Percentiles rank a stretch among this genome's conserved stretches.
These are phyloP conservation scores for Hanleya hanleyi DNA, from an alignment of 2,888 invertebrate species.

Conservation along the genomic window DNA sequence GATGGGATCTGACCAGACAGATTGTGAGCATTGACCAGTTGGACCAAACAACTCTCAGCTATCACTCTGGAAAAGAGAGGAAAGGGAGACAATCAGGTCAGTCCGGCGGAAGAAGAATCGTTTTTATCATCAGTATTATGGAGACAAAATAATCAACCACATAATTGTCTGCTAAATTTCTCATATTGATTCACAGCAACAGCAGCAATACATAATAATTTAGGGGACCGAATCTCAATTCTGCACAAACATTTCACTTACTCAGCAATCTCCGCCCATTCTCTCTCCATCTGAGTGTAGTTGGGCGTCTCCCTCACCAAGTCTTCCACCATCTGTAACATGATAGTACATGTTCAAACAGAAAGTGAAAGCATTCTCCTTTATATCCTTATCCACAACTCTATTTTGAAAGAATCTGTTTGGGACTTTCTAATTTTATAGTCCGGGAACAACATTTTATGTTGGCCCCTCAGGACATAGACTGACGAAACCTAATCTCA, in stretches of 20 bases:
- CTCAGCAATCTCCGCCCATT: conserved; percentile 61
- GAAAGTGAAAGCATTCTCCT: too few relatives aligned
- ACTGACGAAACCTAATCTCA: too few relatives aligned
- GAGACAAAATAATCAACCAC: neutral
- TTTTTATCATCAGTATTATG: neutral
- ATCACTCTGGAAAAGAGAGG: conserved; percentile 46
- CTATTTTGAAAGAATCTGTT: too few relatives aligned
- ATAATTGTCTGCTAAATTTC: too few relatives aligned
- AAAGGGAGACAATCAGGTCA: neutral
- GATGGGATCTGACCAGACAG: conserved; percentile 47
- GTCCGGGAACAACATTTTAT: too few relatives aligned
- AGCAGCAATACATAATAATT: too few relatives aligned
- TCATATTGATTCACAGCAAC: too few relatives aligned
- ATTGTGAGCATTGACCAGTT: conserved; percentile 58
- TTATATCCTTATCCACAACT: too few relatives aligned
- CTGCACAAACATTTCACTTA: conserved; percentile 42
- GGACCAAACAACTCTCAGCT: conserved; percentile 55
- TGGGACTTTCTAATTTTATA: too few relatives aligned
- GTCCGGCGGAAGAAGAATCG: neutral
- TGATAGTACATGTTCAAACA: neutral
- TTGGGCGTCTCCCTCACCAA: conserved; percentile 60
- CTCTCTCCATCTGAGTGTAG: conserved; percentile 57
- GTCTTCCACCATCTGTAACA: conserved; percentile 64
- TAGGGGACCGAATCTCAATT: too few relatives aligned
- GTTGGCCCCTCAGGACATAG: too few relatives aligned